Base-by-base conservation (phyloP, 30 jellyfish, hydroid and myxozoan genomes). In the Mastigias papua region DNA sequence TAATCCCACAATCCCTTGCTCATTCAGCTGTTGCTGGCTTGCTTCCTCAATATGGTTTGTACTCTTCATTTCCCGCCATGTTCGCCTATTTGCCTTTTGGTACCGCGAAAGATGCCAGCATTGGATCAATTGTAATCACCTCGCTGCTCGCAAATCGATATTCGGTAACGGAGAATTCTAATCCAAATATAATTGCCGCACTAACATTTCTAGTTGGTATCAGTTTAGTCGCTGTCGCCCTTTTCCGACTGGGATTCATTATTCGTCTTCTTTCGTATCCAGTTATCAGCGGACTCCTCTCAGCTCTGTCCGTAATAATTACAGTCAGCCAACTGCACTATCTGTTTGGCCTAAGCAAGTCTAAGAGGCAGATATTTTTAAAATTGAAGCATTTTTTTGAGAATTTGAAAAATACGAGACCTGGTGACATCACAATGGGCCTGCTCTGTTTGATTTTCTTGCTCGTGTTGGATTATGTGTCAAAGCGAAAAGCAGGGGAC, bases 91-190 rank as follows among this genome's bases (percentile, higher is more conserved):
- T 89, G 34, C 49, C 86, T 29, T 58, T 92, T 61, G 98, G 98
- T 58, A 87, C 97, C 11, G 76, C 96, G 11, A 87, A 87, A 51
- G 94, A 92, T 73, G 80, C 86, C 48, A 92, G 92, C 76, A 79
- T 92, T 68, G 98, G 98, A 17, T 92, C 98, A 4, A 86, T 97
- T 1, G 98, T 85, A 11, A 82, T 92, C 64, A 92, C 90, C 27
- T 92, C 98, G n/a, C 37, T 92, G 71, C 93, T 92, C 69, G 66
- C 94, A 22, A 54, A 68, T 33, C 96, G 95, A 20, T 80, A 82
- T 66, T 66, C 91, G 72, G 72, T 82, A 17, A 49, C 91, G 23
- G 74, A 69, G 27, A 46, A 74, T 8, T 22, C 69, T n/a, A 60
- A 86, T 80, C 89, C 97, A 26, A 35, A 69, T 15, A 80, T 75